Percentiles rank a stretch among this genome's conserved stretches.
Conservation (phyloP, 2,113 vertebrate genomes). For the Spheniscus mendiculus region DNA sequence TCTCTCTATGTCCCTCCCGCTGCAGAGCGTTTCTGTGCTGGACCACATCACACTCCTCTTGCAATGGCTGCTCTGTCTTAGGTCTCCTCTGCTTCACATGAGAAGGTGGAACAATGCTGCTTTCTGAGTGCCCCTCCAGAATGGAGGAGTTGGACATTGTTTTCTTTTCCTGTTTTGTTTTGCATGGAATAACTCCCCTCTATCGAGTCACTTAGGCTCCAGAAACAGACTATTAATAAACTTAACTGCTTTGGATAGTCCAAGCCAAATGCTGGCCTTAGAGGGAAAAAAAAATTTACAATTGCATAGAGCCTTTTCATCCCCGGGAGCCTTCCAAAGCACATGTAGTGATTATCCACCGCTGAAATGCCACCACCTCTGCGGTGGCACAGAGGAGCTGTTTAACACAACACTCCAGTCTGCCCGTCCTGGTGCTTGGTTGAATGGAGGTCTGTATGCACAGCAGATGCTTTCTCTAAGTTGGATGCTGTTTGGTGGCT, state of each 20-base stretch:
- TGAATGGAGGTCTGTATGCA: not conserved
- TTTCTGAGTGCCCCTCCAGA: not conserved
- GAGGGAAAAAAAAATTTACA: not conserved
- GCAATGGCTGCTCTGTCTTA: not conserved
- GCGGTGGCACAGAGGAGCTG: not conserved
- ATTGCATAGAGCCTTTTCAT: not conserved
- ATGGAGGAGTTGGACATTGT: not conserved
- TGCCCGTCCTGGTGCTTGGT: not conserved
- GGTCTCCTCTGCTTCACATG: not conserved
- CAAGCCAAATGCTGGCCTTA: not conserved
- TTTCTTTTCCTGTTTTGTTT: constrained; percentile 63
- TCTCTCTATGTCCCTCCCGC: not conserved
- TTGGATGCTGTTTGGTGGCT: not conserved
- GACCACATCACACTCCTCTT: not conserved
- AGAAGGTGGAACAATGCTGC: constrained; percentile 19
- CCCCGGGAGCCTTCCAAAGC: not conserved
- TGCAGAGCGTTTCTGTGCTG: not conserved
- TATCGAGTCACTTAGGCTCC: constrained; percentile 4
- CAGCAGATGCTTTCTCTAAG: not conserved
- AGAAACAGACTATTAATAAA: constrained; percentile 52
- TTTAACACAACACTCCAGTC: not conserved
- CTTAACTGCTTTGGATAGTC: not conserved
- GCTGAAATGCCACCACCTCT: not conserved
- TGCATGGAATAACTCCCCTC: constrained; percentile 1
- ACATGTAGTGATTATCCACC: not conserved